Conservation (phyloP, 35 echinoderm and acorn worm species). For the Apostichopus californicus region DNA sequence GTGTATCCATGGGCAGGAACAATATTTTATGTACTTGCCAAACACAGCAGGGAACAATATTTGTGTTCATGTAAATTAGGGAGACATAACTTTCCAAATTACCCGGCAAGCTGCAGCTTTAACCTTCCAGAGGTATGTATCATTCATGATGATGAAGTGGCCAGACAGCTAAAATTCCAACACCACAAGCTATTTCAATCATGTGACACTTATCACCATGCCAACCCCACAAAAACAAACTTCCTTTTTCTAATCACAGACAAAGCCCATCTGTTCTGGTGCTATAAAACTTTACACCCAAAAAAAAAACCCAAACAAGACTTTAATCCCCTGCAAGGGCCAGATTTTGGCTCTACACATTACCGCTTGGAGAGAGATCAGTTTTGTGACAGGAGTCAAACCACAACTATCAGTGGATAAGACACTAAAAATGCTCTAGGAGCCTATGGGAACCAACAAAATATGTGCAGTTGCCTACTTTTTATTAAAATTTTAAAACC, state of each 20-base stretch:
- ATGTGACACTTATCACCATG: background rate
- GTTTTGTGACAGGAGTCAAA: background rate
- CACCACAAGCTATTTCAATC: constrained; percentile 18
- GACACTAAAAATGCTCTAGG: background rate
- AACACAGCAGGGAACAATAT: no score
- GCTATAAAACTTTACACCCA: constrained; percentile 41
- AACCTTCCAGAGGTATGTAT: background rate
- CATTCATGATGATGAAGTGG: background rate
- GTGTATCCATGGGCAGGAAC: no score
- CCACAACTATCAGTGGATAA: background rate
- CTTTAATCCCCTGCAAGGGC: constrained; percentile 23
- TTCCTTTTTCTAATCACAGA: background rate
- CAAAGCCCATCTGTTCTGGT: constrained; percentile 46
- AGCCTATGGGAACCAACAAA: background rate
- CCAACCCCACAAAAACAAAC: constrained; percentile 9
- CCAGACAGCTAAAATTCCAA: background rate
- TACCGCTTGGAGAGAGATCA: background rate
- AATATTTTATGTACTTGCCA: no score
- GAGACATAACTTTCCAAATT: no score
- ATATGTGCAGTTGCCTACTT: background rate
- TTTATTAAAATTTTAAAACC: constrained; percentile 2
- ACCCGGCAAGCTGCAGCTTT: background rate
- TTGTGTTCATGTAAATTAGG: no score
- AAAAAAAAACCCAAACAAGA: constrained; percentile 29
- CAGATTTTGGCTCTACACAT: background rate